Conservation (phyloP, 2,113 vertebrate genomes). For the Coreoperca whiteheadi region DNA sequence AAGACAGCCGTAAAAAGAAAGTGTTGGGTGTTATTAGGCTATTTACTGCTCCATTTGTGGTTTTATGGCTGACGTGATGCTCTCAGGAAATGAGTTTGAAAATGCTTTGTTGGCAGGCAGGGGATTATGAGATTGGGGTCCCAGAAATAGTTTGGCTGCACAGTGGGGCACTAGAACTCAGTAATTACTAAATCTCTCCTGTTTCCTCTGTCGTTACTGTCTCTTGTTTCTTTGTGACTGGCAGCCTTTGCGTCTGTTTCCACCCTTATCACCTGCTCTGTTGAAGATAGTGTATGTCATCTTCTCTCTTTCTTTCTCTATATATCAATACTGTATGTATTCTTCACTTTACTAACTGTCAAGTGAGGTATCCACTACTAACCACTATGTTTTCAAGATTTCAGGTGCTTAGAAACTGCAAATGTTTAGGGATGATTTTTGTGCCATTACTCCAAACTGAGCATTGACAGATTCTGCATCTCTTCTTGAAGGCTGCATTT, state of each 20-base stretch:
- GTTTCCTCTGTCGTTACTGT: conserved; percentile 28
- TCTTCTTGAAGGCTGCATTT: background rate
- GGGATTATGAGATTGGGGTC: conserved; percentile 73
- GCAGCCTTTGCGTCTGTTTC: conserved; percentile 12
- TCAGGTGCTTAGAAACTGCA: background rate
- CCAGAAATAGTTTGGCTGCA: conserved; percentile 68
- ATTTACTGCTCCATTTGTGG: conserved; percentile 73
- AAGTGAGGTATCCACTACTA: background rate
- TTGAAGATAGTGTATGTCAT: background rate
- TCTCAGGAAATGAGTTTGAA: conserved; percentile 74
- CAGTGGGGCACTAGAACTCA: conserved; percentile 46
- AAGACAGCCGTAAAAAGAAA: conserved; percentile 46
- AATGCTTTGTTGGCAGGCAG: conserved; percentile 70
- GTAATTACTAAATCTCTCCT: conserved; percentile 60
- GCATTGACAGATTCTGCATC: background rate
- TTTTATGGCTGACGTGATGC: conserved; percentile 62
- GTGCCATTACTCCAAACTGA: background rate
- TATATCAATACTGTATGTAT: background rate
- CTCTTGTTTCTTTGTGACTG: conserved; percentile 6
- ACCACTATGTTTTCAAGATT: background rate
- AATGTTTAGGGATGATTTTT: background rate
- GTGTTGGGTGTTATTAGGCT: conserved; percentile 60
- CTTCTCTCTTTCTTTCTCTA: background rate
- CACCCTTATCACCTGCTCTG: background rate
- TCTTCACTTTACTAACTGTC: background rate